phyloP scores from a whole-genome alignment of 2,888 invertebrate genomes.

The Epistrophe grossulariae region DNA sequence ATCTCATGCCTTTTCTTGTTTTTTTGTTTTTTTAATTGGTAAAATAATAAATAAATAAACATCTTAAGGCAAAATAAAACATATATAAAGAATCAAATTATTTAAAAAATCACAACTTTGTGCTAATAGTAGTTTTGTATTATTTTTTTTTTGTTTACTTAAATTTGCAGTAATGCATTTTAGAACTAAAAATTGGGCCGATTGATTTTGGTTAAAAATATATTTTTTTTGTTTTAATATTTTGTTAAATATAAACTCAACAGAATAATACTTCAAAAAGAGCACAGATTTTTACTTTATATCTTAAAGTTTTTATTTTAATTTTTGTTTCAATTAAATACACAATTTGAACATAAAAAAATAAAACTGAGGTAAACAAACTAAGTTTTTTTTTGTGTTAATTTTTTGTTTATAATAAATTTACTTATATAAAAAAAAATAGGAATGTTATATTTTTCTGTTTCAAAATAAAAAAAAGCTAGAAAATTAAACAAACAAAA shows the following conservation, averaged over 20 bases:
- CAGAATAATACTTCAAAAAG: conserved; percentile 50
- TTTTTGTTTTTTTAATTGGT: background rate
- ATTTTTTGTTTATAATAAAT: background rate
- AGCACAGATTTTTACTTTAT: conserved; percentile 56
- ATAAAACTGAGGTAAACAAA: conserved; percentile 63
- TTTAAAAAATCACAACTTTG: conserved; percentile 74
- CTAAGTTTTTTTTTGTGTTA: conserved; percentile 38
- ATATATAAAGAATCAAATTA: conserved; percentile 65
- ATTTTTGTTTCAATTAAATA: conserved; percentile 45
- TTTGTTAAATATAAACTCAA: conserved; percentile 59
- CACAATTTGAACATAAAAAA: conserved; percentile 60
- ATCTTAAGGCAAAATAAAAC: conserved; percentile 50
- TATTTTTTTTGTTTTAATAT: conserved; percentile 55
- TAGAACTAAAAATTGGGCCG: conserved; percentile 76
- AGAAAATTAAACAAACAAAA: conserved; percentile 38
- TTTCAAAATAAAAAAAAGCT: conserved; percentile 38
- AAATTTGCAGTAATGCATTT: conserved; percentile 65
- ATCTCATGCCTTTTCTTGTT: background rate
- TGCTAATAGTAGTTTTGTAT: conserved; percentile 48
- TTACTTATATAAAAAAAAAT: conserved; percentile 10
- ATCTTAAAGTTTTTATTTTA: conserved; percentile 36
- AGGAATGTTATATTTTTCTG: conserved; percentile 44
- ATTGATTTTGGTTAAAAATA: conserved; percentile 70
- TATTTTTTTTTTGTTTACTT: conserved; percentile 29
- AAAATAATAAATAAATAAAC: conserved; percentile 30